Conservation (phyloP, 92 coral and sea anemone genomes). For the Parazoanthus darwini region DNA sequence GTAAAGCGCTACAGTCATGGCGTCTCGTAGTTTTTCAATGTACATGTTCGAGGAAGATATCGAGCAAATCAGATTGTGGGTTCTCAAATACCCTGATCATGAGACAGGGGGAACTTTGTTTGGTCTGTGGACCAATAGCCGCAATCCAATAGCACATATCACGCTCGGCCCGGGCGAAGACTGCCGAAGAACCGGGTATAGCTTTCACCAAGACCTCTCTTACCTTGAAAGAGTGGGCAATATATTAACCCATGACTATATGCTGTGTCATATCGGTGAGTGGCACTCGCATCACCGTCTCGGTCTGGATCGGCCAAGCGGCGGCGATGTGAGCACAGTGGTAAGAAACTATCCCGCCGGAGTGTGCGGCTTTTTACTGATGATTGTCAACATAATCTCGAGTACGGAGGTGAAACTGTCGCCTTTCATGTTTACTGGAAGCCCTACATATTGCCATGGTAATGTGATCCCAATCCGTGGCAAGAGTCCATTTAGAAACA, state of each 20-base stretch:
- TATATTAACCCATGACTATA: conserved; percentile 55
- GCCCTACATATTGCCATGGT: conserved; percentile 17
- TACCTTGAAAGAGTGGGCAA: conserved; percentile 79
- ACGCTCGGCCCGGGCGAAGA: conserved; percentile 84
- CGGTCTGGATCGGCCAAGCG: conserved; percentile 70
- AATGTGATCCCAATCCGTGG: conserved; percentile 24
- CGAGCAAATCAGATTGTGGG: conserved; percentile 58
- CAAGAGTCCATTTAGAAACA: conserved; percentile 42
- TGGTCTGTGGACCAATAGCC: conserved; percentile 68
- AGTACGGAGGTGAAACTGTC: conserved; percentile 50
- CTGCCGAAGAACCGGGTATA: conserved; percentile 67
- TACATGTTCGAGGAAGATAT: conserved; percentile 70
- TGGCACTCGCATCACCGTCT: conserved; percentile 94
- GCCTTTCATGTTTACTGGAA: conserved; percentile 64
- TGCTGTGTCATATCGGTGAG: conserved; percentile 94
- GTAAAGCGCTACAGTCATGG: background rate
- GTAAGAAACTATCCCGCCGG: conserved; percentile 79
- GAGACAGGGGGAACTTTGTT: conserved; percentile 92
- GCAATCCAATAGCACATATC: conserved; percentile 64
- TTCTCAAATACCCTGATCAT: conserved; percentile 57
- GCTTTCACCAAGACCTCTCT: conserved; percentile 78
- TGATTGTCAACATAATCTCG: conserved; percentile 76
- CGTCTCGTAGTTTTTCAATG: conserved; percentile 39
- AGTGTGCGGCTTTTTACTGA: conserved; percentile 76
- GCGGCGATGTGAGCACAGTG: conserved; percentile 82